phyloP scores from a whole-genome alignment of 2,113 vertebrate genomes.

The Pygoscelis antarcticus region DNA sequence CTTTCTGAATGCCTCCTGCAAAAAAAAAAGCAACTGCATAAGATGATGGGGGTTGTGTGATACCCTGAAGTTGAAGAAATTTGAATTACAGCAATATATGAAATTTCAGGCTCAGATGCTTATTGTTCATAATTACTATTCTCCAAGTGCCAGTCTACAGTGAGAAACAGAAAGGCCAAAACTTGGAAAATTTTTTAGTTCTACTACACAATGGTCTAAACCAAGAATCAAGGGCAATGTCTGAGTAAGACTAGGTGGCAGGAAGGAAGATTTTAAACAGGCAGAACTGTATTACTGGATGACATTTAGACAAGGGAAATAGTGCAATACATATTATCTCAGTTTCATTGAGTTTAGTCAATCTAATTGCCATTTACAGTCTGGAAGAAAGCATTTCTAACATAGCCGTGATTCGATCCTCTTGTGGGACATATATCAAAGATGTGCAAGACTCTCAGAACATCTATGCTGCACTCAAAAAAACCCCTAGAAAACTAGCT shows the following conservation, averaged over 20 bases:
- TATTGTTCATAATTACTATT: background rate
- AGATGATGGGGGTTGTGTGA: background rate
- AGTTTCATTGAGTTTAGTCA: background rate
- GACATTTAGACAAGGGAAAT: background rate
- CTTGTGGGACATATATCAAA: background rate
- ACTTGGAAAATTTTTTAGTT: background rate
- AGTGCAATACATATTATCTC: background rate
- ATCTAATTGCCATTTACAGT: background rate
- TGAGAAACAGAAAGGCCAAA: background rate
- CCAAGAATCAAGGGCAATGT: background rate
- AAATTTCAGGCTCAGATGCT: background rate
- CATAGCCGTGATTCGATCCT: background rate
- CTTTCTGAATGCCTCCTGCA: background rate
- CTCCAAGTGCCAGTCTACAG: background rate
- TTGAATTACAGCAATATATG: background rate
- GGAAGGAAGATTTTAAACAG: background rate
- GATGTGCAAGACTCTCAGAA: background rate
- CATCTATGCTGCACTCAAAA: background rate
- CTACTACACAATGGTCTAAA: background rate
- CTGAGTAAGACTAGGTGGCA: background rate
- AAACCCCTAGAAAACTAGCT: rapidly evolving
- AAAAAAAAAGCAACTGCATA: background rate
- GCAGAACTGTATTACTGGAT: background rate
- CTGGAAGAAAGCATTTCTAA: background rate
- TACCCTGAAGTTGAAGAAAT: background rate